Base-by-base conservation (phyloP, 2,113 vertebrate species). In the Oreamnos americanus region DNA sequence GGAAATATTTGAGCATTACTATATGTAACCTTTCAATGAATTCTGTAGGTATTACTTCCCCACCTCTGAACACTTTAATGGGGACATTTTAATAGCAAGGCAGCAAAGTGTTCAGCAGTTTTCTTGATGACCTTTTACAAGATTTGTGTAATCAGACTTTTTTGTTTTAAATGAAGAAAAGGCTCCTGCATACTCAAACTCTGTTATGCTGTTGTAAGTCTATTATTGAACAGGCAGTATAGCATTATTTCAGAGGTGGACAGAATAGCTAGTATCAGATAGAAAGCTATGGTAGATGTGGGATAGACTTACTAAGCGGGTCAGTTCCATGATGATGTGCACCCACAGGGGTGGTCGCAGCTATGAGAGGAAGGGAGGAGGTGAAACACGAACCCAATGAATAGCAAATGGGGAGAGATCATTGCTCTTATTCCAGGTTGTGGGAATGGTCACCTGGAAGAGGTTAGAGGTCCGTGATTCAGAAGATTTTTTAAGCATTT, bases 101-200 rank as follows among this genome's bases (percentile, higher is more conserved):
- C 6, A 87, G 7, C 1, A 58, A 82, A 83, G 64, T 1, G 17
- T 64, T 57, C 67, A 55, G 47, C 86, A 33, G 3, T 62, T 87
- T 96, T 96, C 30, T 85, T 86, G 33, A 5, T 15, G 87, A 82
- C 1, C 6, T 88, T 89, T 33, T 86, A 13, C 28, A 78, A 58
- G 39, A 58, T 90, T 78, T 95, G 10, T 83, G 25, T 79, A 90
- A 64, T 62, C 71, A 30, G 23, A 16, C 3, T 21, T 85, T 79
- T 36, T 97, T 95, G 30, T 90, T 94, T 95, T 30, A 91, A 97
- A 78, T 86, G 53, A 91, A 81, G 45, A 85, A 96, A 87, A 92
- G 17, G 13, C 60, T 82, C 64, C 21, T 47, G 6, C n/a, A 43
- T 55, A 14, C 36, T 81, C 87, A 60, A 60, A 88, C 8, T 87